phyloP scores from a whole-genome alignment of 2,797 vertebrate genomes.

The Pipistrellus kuhlii region DNA sequence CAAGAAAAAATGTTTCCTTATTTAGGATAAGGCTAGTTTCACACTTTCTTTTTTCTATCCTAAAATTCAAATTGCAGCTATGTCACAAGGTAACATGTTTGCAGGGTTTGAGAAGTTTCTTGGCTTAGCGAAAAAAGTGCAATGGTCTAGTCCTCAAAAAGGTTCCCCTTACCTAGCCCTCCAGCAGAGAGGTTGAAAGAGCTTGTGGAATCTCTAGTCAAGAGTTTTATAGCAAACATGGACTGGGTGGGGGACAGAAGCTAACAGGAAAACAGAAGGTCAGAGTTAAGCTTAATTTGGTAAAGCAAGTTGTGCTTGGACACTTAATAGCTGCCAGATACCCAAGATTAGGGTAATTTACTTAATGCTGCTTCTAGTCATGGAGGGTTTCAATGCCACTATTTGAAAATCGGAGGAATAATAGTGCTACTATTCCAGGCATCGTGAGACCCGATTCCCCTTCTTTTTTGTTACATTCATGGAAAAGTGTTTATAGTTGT shows the following conservation, averaged over 20 bases:
- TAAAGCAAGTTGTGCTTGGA: conserved; percentile 27
- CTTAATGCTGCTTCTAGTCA: neutral
- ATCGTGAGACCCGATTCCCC: neutral
- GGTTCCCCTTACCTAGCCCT: neutral
- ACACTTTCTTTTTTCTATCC: neutral
- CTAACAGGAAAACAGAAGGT: neutral
- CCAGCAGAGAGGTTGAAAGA: neutral
- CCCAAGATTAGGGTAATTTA: conserved; percentile 13
- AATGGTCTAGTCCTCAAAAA: neutral
- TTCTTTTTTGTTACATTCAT: neutral
- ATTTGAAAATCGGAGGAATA: neutral
- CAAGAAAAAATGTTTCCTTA: neutral
- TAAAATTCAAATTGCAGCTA: conserved; percentile 24
- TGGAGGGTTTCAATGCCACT: neutral
- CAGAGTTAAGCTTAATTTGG: neutral
- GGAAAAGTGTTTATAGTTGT: neutral
- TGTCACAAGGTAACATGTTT: neutral
- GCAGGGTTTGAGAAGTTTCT: conserved; percentile 7
- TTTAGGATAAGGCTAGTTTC: neutral
- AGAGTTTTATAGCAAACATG: conserved; percentile 14
- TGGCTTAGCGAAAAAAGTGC: neutral
- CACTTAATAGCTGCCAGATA: conserved; percentile 4
- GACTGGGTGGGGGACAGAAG: neutral
- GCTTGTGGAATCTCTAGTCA: neutral
- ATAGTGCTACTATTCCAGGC: neutral